Percentiles rank a stretch among this genome's conserved stretches.
These are phyloP conservation scores for Saturnia pavonia DNA, from an alignment of 2,888 invertebrate species.

Conservation along the genomic window DNA sequence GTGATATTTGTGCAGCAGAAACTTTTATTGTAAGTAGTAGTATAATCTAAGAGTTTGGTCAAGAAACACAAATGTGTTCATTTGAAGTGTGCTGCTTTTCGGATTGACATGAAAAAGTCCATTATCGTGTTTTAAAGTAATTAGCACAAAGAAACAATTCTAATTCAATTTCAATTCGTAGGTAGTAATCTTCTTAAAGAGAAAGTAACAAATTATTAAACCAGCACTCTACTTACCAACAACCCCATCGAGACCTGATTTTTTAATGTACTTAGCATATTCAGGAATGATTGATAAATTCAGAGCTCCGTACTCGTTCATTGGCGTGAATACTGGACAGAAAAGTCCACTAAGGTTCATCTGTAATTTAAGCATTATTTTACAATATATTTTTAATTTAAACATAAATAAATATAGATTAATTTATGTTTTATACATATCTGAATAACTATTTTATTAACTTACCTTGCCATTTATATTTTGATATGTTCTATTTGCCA, in stretches of 20 bases:
- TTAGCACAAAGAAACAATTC: no score
- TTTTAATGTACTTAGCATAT: conserved; percentile 27
- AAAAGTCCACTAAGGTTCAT: conserved; percentile 22
- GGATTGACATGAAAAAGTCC: no score
- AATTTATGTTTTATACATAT: no score
- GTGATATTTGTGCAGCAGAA: no score
- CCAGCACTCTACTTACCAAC: conserved; percentile 27
- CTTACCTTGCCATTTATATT: neutral
- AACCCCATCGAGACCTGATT: conserved; percentile 25
- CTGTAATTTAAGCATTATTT: neutral
- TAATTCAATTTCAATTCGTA: no score
- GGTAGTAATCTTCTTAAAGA: neutral
- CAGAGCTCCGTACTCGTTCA: conserved; percentile 24
- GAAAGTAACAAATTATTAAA: neutral
- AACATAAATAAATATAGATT: no score
- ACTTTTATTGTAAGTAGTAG: no score
- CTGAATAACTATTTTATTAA: neutral
- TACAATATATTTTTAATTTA: neutral
- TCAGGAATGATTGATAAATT: conserved; percentile 27
- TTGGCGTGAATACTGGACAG: conserved; percentile 31
- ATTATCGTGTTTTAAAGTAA: no score
- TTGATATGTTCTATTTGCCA: neutral
- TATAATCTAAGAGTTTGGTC: no score
- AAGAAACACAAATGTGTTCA: no score
- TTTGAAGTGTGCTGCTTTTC: no score